Evolutionary conservation across 2,113 vertebrate species (phyloP).

Genomic region (Trichomycterus rosablanca): DNA sequence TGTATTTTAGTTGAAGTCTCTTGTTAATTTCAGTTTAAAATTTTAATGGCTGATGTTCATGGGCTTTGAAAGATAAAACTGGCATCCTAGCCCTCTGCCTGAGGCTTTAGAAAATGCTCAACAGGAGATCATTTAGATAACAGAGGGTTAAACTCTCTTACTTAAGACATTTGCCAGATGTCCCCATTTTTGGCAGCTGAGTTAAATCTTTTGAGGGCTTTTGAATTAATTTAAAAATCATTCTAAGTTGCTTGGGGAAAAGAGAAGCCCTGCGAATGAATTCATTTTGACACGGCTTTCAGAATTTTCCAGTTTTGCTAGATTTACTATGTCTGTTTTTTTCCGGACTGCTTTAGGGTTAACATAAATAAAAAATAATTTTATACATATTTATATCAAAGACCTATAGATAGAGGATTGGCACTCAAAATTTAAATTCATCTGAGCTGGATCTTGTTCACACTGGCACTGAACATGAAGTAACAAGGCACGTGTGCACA

Average conservation of each 20-base stretch:
- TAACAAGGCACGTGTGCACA: not conserved
- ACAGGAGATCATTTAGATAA: conserved; percentile 20
- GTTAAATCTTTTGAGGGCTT: conserved; percentile 4
- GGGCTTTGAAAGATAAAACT: conserved; percentile 2
- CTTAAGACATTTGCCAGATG: conserved; percentile 21
- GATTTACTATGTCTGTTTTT: no score
- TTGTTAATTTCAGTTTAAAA: not conserved
- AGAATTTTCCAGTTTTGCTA: not conserved
- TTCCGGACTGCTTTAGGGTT: no score
- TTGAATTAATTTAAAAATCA: conserved; percentile 16
- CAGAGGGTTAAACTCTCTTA: conserved; percentile 11
- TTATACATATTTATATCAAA: no score
- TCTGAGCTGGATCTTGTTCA: not conserved
- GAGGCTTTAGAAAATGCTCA: conserved; percentile 2
- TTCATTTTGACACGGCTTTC: conserved; percentile 3
- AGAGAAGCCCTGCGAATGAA: not conserved
- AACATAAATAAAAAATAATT: no score
- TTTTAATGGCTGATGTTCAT: not conserved
- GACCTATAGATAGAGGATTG: not conserved
- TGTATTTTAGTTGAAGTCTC: no score
- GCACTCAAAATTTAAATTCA: not conserved
- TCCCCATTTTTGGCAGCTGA: conserved; percentile 4
- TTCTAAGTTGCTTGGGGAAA: not conserved
- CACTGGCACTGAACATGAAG: not conserved
- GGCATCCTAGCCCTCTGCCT: conserved; percentile 17